A percentile compares a stretch with the other conserved stretches of the same genome.
phyloP scores from a whole-genome alignment of 2,888 invertebrate genomes.

The Callosobruchus maculatus region DNA sequence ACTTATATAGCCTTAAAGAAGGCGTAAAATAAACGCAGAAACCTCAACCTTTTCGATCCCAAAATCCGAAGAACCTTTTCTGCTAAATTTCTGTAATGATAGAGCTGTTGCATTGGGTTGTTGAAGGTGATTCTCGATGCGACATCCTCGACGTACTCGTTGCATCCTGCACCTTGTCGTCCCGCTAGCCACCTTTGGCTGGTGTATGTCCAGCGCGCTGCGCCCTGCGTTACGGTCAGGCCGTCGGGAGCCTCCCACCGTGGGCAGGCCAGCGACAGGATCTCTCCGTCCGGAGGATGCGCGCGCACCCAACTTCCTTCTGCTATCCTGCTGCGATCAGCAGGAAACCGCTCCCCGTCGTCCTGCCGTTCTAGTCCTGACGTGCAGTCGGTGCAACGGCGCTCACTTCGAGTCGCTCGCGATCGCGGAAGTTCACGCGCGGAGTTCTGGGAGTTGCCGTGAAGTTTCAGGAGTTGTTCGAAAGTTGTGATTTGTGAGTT shows the following conservation, averaged over 20 bases:
- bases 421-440: conserved; percentile 4
- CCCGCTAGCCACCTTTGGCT: not conserved
- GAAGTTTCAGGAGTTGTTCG: not conserved
- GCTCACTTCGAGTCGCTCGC: conserved; percentile 27
- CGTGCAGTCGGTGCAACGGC: conserved; percentile 40
- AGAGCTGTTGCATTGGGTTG: too few relatives aligned
- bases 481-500: not conserved
- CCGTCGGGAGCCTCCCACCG: conserved; percentile 8
- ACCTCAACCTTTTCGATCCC: too few relatives aligned
- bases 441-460: not conserved
- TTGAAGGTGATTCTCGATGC: not conserved
- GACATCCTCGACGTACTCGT: not conserved
- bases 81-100: too few relatives aligned
- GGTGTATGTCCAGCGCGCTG: not conserved
- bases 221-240: not conserved
- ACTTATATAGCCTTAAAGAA: too few relatives aligned
- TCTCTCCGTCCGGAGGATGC: conserved; percentile 33
- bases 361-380: conserved; percentile 27
- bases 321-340: conserved; percentile 15
- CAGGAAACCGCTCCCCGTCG: conserved; percentile 28
- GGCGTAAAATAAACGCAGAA: too few relatives aligned
- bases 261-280: conserved; percentile 15
- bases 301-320: conserved; percentile 44
- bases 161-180: not conserved
- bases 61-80: too few relatives aligned